A percentile compares a stretch with the other conserved stretches of the same genome.
phyloP scores from a whole-genome alignment of 2,888 invertebrate genomes.

The Heliconius ismenius region DNA sequence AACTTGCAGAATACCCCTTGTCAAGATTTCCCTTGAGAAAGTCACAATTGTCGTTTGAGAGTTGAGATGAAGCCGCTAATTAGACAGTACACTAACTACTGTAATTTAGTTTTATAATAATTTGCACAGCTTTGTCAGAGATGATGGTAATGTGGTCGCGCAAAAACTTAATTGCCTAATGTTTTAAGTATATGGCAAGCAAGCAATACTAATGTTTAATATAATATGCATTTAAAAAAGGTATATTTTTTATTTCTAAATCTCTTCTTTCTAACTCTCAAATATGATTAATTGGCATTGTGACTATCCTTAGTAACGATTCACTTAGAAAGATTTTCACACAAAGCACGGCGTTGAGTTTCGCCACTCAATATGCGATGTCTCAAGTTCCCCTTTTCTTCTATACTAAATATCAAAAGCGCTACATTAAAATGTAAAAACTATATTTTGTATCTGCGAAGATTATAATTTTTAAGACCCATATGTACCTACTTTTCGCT shows the following conservation, averaged over 20 bases:
- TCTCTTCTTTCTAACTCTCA: no score
- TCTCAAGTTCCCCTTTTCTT: neutral
- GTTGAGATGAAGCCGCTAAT: constrained; percentile 27
- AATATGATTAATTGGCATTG: no score
- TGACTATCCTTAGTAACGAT: no score
- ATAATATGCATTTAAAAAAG: neutral
- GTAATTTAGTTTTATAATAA: constrained; percentile 29
- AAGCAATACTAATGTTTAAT: neutral
- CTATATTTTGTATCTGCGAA: neutral
- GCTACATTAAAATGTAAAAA: neutral
- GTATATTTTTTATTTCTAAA: neutral
- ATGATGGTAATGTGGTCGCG: neutral
- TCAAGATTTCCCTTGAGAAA: constrained; percentile 36
- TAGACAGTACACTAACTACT: constrained; percentile 32
- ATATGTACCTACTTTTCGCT: neutral
- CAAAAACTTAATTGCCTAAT: neutral
- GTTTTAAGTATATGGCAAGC: neutral
- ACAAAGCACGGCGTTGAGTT: neutral
- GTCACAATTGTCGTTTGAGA: constrained; percentile 25
- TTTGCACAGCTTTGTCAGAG: constrained; percentile 15
- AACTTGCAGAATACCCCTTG: constrained; percentile 15
- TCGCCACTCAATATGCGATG: neutral
- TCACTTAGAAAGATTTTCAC: neutral
- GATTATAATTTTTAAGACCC: neutral
- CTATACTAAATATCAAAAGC: neutral